Conservation (phyloP, 1,140 invertebrate genomes). For the Bombus huntii region DNA sequence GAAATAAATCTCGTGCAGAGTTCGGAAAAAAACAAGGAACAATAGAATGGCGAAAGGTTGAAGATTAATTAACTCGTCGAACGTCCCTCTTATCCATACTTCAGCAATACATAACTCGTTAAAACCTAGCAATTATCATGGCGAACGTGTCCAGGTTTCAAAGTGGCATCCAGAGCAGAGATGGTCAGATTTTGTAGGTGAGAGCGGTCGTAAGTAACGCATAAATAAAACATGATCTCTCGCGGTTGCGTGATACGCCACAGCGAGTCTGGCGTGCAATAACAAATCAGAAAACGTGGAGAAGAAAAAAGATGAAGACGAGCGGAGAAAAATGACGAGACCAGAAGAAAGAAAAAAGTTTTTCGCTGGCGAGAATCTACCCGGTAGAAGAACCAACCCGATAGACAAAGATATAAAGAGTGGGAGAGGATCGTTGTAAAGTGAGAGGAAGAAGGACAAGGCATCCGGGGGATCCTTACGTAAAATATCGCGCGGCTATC, state of each 20-base stretch:
- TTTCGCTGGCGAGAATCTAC: background rate
- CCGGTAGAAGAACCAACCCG: background rate
- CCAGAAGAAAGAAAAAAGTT: background rate
- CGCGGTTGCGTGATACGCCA: slow-evolving; percentile 26
- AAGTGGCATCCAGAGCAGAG: background rate
- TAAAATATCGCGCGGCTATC: slow-evolving; percentile 61
- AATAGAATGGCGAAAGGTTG: background rate
- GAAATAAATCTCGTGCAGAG: background rate
- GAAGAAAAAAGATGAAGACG: background rate
- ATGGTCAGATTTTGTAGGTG: background rate
- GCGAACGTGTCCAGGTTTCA: background rate
- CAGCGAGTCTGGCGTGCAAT: slow-evolving; percentile 8
- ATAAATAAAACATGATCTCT: slow-evolving; percentile 37
- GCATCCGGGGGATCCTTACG: slow-evolving; percentile 39
- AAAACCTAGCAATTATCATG: background rate
- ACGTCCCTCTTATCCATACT: background rate
- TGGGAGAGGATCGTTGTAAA: background rate
- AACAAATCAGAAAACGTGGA: slow-evolving; percentile 28
- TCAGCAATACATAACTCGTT: background rate
- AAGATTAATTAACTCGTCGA: slow-evolving; percentile 29
- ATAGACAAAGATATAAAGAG: background rate
- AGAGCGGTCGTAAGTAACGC: background rate
- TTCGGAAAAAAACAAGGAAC: background rate
- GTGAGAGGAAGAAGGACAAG: slow-evolving; percentile 3
- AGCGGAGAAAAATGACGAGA: slow-evolving; percentile 1